These are phyloP conservation scores for Calonectris borealis DNA, from an alignment of 2,113 vertebrate genomes.

Conservation along the genomic window DNA sequence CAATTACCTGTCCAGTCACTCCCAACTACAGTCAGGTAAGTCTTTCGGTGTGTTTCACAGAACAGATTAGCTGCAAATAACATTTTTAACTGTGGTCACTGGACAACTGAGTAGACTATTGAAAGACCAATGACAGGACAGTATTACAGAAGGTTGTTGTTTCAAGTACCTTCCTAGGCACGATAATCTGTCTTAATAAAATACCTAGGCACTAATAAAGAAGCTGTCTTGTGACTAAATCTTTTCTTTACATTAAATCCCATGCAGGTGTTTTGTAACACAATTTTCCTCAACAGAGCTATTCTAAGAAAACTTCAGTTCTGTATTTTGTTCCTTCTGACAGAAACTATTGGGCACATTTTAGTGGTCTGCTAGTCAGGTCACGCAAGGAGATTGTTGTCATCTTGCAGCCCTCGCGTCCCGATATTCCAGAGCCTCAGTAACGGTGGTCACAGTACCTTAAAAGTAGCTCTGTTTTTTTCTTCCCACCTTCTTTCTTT, in stretches of 20 bases:
- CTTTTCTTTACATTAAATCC: background rate
- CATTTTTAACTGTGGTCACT: background rate
- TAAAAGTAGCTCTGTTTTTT: fast-evolving
- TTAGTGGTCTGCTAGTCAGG: too few relatives aligned
- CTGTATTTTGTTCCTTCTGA: background rate
- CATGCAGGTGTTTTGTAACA: background rate
- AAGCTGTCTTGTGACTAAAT: background rate
- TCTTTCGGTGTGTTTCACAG: background rate
- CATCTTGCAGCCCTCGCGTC: background rate
- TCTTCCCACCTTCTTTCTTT: background rate
- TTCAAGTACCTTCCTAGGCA: background rate
- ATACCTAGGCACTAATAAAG: background rate
- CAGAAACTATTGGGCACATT: fast-evolving
- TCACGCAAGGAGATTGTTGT: fast-evolving
- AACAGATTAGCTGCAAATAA: background rate
- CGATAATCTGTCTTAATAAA: background rate
- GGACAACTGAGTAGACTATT: background rate
- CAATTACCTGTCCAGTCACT: background rate
- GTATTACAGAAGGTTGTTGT: background rate
- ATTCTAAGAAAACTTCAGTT: too few relatives aligned
- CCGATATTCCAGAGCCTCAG: background rate
- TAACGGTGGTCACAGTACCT: fast-evolving
- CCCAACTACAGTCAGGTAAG: background rate
- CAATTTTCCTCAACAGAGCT: background rate
- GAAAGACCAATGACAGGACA: background rate